Conservation (phyloP, 2,797 vertebrate species). For the Etheostoma perlongum region DNA sequence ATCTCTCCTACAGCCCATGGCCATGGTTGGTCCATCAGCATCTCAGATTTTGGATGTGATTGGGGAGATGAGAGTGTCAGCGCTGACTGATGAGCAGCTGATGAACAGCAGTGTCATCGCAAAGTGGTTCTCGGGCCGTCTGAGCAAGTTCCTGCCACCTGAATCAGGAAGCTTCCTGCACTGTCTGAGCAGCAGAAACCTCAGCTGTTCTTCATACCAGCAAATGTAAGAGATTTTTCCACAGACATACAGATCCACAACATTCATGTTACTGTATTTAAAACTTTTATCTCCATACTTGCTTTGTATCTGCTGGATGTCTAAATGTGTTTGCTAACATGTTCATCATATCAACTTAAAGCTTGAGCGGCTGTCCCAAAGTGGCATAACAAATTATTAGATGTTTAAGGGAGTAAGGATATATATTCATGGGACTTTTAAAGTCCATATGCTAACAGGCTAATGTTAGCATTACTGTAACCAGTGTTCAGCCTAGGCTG, state of each 20-base stretch:
- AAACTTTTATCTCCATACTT: no score
- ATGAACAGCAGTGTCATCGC: constrained; percentile 51
- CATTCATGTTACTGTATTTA: not conserved
- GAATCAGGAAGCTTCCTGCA: constrained; percentile 70
- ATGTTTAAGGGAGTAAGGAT: no score
- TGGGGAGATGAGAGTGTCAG: constrained; percentile 69
- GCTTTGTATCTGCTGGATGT: no score
- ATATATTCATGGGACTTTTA: no score
- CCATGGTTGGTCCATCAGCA: constrained; percentile 37
- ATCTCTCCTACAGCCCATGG: constrained; percentile 53
- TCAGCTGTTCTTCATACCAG: constrained; percentile 82
- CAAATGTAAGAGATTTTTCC: constrained; percentile 69
- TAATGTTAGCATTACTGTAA: no score
- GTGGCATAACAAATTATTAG: no score
- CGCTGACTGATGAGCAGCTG: constrained; percentile 73
- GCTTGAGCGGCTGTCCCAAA: no score
- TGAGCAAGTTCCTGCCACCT: constrained; percentile 68
- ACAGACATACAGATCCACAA: not conserved
- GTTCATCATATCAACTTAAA: no score
- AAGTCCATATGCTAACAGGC: no score
- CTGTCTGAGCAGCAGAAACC: constrained; percentile 74
- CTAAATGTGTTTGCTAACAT: no score
- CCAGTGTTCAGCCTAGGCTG: no score
- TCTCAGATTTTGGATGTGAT: constrained; percentile 74
- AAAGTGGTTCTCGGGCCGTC: constrained; percentile 69